Evolutionary conservation across 2,797 vertebrate species (phyloP), one percentile per base, ranked within the genome.

Genomic region (Odontamblyopus rebecca): DNA sequence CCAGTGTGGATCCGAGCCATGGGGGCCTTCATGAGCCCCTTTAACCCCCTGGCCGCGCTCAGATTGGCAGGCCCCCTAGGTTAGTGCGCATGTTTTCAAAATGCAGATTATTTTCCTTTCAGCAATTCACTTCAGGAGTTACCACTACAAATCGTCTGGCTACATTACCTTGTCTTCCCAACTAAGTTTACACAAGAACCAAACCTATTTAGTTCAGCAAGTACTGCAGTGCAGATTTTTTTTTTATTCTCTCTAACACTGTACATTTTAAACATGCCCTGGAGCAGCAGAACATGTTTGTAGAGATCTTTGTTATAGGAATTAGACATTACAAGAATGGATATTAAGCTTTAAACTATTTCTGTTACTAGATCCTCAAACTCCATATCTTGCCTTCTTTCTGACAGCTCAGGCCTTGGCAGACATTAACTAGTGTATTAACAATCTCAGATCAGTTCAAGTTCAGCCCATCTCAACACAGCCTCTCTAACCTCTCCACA

Each of bases 1-100:
- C 97, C 97, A 0, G 87, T 97, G 76, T 98, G 97, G 97, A 97
- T 98, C 88, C 94, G 96, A 94, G 96, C 92, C 78, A 89, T 98
- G 60, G 97, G 97, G 69, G 95, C 96, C 13, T 80, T 94, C 15
- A 77, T 98, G 94, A 97, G 95, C 83, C 96, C 96, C 4, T 97
- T 99, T 84, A 98, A 97, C 87, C 97, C 96, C 8, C 89, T 97
- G 84, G 96, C 96, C 71, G 96, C 95, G 60, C 95, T 99, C 76
- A 94, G 97, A 83, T 91, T 98, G 83, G 96, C 95, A 60, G 97
- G 97, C 19, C 97, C 96, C 69, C 94, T 98, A 73, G 97, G 97
- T 98, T 81, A 92, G 75, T 13, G 32, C 60, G 48, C 61, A 50
- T 44, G 48, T 30, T 57, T 26, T 41, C 12, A 38, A 26, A 26